These are phyloP conservation scores for Tuberolachnus salignus DNA, from an alignment of 2,888 invertebrate species.

Conservation along the genomic window DNA sequence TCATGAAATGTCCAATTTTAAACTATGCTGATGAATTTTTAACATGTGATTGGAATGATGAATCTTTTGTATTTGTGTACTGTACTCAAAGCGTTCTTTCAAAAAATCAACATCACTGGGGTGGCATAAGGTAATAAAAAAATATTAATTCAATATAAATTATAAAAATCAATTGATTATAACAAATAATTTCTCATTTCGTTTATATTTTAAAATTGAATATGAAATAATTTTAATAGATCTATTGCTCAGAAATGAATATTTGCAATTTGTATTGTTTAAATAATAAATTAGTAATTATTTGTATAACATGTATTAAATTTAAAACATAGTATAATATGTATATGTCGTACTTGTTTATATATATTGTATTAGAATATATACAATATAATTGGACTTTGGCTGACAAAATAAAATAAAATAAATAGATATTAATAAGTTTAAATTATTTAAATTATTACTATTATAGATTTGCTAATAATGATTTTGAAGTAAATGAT, in stretches of 20 bases:
- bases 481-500: conserved; percentile 85
- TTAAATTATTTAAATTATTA: no score
- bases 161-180: neutral
- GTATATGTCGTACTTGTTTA: no score
- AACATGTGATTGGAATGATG: conserved; percentile 84
- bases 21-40: conserved; percentile 76
- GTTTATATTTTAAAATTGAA: neutral
- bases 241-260: no score
- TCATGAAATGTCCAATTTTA: conserved; percentile 88
- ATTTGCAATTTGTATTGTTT: no score
- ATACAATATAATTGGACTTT: no score
- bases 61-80: conserved; percentile 89
- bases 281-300: no score
- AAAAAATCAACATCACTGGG: conserved; percentile 83
- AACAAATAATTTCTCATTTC: neutral
- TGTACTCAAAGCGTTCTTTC: conserved; percentile 79
- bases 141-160: neutral
- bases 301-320: neutral
- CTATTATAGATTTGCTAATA: conserved; percentile 75
- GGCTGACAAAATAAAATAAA: no score
- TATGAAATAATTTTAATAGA: no score
- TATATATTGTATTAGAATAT: no score
- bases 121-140: conserved; percentile 74
- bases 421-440: conserved; percentile 20
- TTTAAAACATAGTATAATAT: neutral